A percentile compares a stretch with the other conserved stretches of the same genome.
These are phyloP conservation scores for Iguana delicatissima DNA, from an alignment of 2,797 vertebrate species.

Conservation along the genomic window DNA sequence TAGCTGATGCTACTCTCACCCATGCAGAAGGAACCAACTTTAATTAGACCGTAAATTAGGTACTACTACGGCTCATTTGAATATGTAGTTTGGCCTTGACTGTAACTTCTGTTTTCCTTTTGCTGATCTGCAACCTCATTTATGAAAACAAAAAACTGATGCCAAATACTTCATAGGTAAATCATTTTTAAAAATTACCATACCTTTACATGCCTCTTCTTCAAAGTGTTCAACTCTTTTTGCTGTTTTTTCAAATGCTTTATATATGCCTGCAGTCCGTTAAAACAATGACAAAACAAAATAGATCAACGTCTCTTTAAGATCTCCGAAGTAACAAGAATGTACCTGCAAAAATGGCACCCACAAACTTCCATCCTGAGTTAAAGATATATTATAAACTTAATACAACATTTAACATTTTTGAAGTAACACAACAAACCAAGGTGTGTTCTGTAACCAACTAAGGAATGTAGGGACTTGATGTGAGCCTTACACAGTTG, in stretches of 20 bases:
- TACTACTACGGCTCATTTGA: background rate
- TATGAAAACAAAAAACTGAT: background rate
- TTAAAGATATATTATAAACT: background rate
- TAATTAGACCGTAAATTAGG: no score
- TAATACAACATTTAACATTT: background rate
- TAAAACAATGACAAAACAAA: conserved; percentile 33
- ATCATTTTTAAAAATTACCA: conserved; percentile 18
- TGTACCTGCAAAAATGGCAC: background rate
- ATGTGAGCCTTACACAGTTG: background rate
- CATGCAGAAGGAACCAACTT: no score
- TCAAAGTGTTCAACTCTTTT: conserved; percentile 92
- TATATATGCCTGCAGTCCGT: conserved; percentile 87
- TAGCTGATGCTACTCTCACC: no score
- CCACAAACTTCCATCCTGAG: background rate
- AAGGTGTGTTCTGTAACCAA: no score
- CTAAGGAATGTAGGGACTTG: background rate
- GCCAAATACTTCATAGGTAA: background rate
- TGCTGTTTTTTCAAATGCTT: conserved; percentile 98
- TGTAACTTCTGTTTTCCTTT: background rate
- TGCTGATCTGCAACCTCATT: background rate
- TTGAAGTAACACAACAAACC: background rate
- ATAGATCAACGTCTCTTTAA: conserved; percentile 24
- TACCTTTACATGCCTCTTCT: conserved; percentile 98
- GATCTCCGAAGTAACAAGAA: conserved; percentile 41
- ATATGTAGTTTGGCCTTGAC: background rate